Conservation (phyloP, 2,888 invertebrate genomes). For the Eristalinus sepulchralis region DNA sequence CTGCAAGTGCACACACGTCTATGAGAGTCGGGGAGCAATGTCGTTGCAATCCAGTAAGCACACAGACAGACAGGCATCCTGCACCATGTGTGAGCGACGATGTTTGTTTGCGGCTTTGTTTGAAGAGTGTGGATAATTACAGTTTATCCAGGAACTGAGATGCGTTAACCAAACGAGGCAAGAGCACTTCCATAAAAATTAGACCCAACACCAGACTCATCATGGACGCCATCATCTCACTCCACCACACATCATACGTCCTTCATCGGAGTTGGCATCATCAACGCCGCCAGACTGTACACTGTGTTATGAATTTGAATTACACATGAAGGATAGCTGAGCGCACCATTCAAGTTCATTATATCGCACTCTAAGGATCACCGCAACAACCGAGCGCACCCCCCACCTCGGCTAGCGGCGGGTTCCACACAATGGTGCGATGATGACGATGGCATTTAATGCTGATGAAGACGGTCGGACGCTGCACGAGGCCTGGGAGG, state of each 20-base stretch:
- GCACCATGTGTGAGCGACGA: background rate
- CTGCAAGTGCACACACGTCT: slow-evolving; percentile 40
- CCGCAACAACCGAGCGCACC: background rate
- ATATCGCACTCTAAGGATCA: slow-evolving; percentile 24
- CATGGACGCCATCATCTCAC: slow-evolving; percentile 23
- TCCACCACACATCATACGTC: background rate
- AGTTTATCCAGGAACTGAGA: slow-evolving; percentile 53
- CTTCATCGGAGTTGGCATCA: background rate
- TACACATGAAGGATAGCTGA: slow-evolving; percentile 48
- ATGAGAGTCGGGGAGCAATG: slow-evolving; percentile 34
- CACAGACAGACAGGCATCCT: background rate
- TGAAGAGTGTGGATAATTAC: slow-evolving; percentile 63
- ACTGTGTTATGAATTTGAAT: slow-evolving; percentile 37
- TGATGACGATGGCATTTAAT: slow-evolving; percentile 31
- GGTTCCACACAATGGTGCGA: slow-evolving; percentile 12
- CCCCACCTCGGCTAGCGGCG: background rate
- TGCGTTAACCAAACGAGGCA: slow-evolving; percentile 42
- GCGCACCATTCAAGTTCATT: slow-evolving; percentile 51
- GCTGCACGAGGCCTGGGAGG: background rate
- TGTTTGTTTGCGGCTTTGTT: slow-evolving; percentile 61
- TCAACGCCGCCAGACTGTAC: slow-evolving; percentile 14
- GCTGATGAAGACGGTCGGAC: slow-evolving; percentile 29
- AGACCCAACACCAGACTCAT: slow-evolving; percentile 51
- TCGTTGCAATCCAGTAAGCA: slow-evolving; percentile 11
- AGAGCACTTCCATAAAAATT: slow-evolving; percentile 36